Evolutionary conservation across 1,140 invertebrate species (phyloP).

Genomic region (Drosophila nasuta): DNA sequence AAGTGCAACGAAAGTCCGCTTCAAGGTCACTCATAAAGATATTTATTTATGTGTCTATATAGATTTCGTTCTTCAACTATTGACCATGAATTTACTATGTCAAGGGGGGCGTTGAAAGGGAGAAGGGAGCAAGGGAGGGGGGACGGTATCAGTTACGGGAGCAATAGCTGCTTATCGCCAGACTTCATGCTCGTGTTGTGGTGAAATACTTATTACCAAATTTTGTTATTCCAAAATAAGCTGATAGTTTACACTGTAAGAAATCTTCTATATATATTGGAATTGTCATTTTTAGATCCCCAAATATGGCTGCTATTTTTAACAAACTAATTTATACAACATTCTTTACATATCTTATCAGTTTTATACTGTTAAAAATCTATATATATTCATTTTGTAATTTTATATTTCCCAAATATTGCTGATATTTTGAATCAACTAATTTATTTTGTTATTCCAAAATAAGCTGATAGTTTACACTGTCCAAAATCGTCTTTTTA

Average conservation of each 20-base stretch:
- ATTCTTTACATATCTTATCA: too few relatives aligned
- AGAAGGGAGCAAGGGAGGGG: too few relatives aligned
- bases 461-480: slow-evolving; percentile 9
- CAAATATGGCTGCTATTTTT: too few relatives aligned
- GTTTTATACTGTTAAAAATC: too few relatives aligned
- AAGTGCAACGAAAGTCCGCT: not conserved
- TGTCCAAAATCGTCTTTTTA: not conserved
- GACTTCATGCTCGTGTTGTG: slow-evolving; percentile 9
- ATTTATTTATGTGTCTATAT: not conserved
- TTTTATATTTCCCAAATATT: too few relatives aligned
- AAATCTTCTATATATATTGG: not conserved
- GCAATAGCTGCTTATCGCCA: slow-evolving; percentile 20
- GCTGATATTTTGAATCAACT: too few relatives aligned
- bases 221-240: not conserved
- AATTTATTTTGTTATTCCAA: not conserved
- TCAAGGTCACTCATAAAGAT: slow-evolving; percentile 9
- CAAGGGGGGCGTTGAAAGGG: not conserved
- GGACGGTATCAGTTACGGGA: slow-evolving; percentile 1
- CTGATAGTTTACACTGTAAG: slow-evolving; percentile 10
- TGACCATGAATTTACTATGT: not conserved
- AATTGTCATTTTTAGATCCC: too few relatives aligned
- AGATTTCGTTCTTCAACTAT: not conserved
- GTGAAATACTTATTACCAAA: slow-evolving; percentile 17
- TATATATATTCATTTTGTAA: too few relatives aligned
- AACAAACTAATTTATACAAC: too few relatives aligned